Evolutionary conservation across 2,113 vertebrate species (phyloP).

Genomic region (Seriola quinqueradiata): DNA sequence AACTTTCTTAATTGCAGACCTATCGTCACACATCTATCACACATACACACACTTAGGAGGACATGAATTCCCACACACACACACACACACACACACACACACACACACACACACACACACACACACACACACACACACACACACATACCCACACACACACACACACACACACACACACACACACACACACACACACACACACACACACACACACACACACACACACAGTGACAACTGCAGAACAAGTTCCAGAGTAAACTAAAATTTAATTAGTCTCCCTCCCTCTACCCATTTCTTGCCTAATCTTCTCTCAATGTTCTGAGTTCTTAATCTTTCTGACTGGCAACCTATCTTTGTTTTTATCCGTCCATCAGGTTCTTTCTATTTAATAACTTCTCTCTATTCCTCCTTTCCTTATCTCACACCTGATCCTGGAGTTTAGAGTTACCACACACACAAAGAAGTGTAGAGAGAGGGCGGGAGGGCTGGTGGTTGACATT

Average conservation of each 20-base stretch:
- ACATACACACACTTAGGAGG: conserved; percentile 8
- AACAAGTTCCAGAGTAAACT: conserved; percentile 28
- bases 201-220: no score
- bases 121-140: neutral
- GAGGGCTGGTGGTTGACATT: conserved; percentile 30
- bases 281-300: neutral
- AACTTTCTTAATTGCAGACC: neutral
- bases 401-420: conserved; percentile 18
- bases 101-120: no score
- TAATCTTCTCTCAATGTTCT: neutral
- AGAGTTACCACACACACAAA: conserved; percentile 62
- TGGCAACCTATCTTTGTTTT: neutral
- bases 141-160: conserved; percentile 6
- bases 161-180: no score
- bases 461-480: conserved; percentile 13
- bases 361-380: conserved; percentile 6
- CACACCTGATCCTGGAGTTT: conserved; percentile 70
- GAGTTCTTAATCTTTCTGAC: neutral
- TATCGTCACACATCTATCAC: neutral
- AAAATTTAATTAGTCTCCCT: neutral
- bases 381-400: conserved; percentile 13
- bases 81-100: no score
- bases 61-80: neutral
- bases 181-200: no score
- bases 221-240: neutral